A percentile compares a stretch with the other conserved stretches of the same genome.
phyloP scores from a whole-genome alignment of 2,113 vertebrate genomes.

The Hemichromis elongatus region DNA sequence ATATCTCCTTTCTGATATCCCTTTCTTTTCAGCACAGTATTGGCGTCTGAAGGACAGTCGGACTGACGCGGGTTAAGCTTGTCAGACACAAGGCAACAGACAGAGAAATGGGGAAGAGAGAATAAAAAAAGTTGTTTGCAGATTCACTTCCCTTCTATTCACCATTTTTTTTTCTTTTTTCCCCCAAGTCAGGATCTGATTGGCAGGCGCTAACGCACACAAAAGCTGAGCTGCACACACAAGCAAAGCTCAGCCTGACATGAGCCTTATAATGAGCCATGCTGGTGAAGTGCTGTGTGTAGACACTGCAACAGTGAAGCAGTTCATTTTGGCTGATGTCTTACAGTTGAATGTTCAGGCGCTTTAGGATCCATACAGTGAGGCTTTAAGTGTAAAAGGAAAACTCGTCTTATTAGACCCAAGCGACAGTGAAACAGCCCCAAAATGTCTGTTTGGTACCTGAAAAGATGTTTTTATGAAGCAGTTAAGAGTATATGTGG shows the following conservation, averaged over 20 bases:
- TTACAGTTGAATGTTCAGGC: conserved; percentile 11
- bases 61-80: neutral
- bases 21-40: neutral
- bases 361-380: neutral
- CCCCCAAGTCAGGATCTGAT: neutral
- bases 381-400: neutral
- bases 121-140: conserved; percentile 47
- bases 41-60: neutral
- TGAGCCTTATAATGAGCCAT: conserved; percentile 7
- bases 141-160: conserved; percentile 48
- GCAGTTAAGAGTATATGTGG: neutral
- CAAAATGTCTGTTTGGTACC: neutral
- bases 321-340: conserved; percentile 10
- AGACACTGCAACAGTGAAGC: neutral
- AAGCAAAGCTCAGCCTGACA: conserved; percentile 15
- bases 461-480: neutral
- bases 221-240: neutral
- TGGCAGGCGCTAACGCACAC: neutral
- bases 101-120: conserved; percentile 38
- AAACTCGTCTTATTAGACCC: neutral
- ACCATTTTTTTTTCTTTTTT: neutral
- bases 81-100: neutral
- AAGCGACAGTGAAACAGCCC: neutral
- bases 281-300: conserved; percentile 6
- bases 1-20: neutral